Evolutionary conservation across 2,797 vertebrate species (phyloP), one percentile per base, ranked within the genome.

Genomic region (Hafferia zeledoni): DNA sequence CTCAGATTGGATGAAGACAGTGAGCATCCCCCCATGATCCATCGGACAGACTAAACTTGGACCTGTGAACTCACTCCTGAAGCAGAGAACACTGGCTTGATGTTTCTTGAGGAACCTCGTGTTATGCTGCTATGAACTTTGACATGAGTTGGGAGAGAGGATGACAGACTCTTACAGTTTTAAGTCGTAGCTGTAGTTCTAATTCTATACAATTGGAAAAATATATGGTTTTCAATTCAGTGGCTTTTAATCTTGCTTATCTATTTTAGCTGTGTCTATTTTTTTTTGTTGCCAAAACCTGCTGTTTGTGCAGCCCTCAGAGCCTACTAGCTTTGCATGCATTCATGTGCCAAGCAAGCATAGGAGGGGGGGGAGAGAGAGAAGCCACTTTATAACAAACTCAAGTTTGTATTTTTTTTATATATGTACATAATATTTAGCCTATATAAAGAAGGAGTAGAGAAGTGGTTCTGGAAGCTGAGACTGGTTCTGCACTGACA

Each of bases 1-100:
- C 96, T 99, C 65, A 98, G 98, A 74, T 83, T 99, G 80, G 99
- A 99, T 1, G 99, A 99, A 43, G 99, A 99, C 97, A 99, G 99
- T 22, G 99, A 99, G 96, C 99, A 99, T 76, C 99, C 99, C 41
- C 99, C 99, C 5, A 99, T 99, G 98, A 99, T 99, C 95, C 99
- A 99, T 28, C 98, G 99, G 97, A 99, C 99, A 4, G 99, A 99
- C 97, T 99, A 97, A 99, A 60, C 89, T 67, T 69, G 74, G 82
- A 87, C 96, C 95, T 93, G 91, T 94, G 94, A 95, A 90, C 95
- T 96, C 95, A 90, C 94, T 96, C 90, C 89, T 93, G 93, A 95
- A 95, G 96, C 95, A 91, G 94, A 98, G 95, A 97, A 96, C 89
- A 91, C 92, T 97, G 97, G 94, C 94, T 95, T 96, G 96, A 97